phyloP scores from a whole-genome alignment of 2,113 vertebrate genomes.

The Halichoerus grypus region DNA sequence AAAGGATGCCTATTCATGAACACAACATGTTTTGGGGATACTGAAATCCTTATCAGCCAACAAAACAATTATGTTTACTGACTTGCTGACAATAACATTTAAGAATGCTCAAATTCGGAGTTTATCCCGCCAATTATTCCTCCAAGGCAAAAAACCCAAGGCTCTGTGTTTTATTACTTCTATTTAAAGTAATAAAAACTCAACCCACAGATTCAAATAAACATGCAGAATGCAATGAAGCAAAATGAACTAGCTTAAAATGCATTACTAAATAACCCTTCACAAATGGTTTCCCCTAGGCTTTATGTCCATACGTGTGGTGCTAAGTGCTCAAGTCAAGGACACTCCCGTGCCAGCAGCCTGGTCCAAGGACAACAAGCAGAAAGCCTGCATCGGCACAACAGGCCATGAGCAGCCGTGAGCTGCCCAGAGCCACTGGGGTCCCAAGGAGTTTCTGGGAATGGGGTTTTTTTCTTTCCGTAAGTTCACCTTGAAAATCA shows the following conservation, averaged over 20 bases:
- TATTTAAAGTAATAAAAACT: constrained; percentile 72
- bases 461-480: neutral
- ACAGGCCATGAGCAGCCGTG: accelerated
- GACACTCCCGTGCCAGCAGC: neutral
- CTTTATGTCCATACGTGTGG: constrained; percentile 22
- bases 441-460: neutral
- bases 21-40: neutral
- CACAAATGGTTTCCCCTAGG: neutral
- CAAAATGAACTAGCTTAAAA: constrained; percentile 52
- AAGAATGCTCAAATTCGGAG: constrained; percentile 31
- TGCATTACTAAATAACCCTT: constrained; percentile 58
- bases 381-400: neutral
- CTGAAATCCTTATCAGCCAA: constrained; percentile 10
- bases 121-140: constrained; percentile 65
- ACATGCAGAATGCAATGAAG: constrained; percentile 59
- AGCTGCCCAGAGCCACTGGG: neutral
- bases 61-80: constrained; percentile 26
- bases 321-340: constrained; percentile 26
- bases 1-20: neutral
- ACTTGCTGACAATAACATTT: constrained; percentile 64
- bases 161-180: constrained; percentile 61
- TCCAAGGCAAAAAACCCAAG: constrained; percentile 51
- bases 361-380: neutral
- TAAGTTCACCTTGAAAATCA: neutral
- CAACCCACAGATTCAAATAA: constrained; percentile 63